Percentiles rank a stretch among this genome's conserved stretches.
phyloP scores from a whole-genome alignment of 2,113 vertebrate species.

The Numenius arquata region DNA sequence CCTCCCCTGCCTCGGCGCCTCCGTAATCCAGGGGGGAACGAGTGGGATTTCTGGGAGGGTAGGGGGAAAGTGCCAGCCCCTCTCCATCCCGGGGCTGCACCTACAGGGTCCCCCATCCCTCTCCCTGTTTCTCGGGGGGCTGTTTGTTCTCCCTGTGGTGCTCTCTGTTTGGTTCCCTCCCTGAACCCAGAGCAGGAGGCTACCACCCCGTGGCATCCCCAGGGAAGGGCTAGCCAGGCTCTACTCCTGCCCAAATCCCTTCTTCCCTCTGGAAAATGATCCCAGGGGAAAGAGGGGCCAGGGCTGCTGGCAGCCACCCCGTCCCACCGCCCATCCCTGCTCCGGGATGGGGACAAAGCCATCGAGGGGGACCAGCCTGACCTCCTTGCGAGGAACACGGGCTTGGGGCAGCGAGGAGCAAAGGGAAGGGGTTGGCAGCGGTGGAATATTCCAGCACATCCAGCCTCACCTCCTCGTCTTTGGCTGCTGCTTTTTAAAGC shows the following conservation, averaged over 20 bases:
- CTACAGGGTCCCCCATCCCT: background rate
- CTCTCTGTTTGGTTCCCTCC: background rate
- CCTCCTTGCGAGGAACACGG: accelerated
- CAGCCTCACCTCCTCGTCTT: background rate
- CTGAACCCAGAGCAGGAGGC: background rate
- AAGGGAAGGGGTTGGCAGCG: accelerated
- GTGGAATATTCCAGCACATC: slow-evolving; percentile 5
- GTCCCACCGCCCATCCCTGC: background rate
- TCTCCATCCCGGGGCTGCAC: background rate
- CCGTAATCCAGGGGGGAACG: accelerated
- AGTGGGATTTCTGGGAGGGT: background rate
- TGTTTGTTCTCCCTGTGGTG: background rate
- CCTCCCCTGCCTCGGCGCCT: background rate
- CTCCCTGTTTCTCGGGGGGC: accelerated
- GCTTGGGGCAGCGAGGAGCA: background rate
- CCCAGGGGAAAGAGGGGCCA: background rate
- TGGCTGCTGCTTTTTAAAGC: slow-evolving; percentile 32
- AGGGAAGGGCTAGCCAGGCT: background rate
- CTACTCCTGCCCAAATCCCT: background rate
- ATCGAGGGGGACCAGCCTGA: background rate
- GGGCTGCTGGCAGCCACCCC: background rate
- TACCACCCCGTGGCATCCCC: background rate
- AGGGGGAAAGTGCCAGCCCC: accelerated
- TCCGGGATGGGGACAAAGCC: background rate
- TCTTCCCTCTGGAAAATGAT: background rate